Conservation (phyloP, 1,140 invertebrate species). For the Saccostrea cuccullata region DNA sequence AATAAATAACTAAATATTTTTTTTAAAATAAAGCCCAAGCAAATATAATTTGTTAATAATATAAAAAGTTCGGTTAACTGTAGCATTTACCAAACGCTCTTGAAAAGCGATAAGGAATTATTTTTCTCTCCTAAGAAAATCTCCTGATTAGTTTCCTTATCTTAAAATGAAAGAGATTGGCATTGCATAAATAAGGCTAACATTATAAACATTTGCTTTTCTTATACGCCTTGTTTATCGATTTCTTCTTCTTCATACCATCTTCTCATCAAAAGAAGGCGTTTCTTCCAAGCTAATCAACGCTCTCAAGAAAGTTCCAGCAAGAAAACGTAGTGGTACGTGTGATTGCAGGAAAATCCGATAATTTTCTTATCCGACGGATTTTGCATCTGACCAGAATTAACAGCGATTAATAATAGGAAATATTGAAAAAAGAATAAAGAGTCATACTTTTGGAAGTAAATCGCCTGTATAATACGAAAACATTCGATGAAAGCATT, state of each 20-base stretch:
- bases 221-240: neutral
- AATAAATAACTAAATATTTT: no score
- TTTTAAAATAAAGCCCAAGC: no score
- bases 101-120: no score
- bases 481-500: slow-evolving; percentile 1
- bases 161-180: neutral
- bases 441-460: neutral
- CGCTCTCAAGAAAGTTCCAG: neutral
- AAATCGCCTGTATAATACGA: neutral
- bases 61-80: no score
- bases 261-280: slow-evolving; percentile 6
- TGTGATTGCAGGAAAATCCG: no score
- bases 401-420: neutral
- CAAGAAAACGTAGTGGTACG: neutral
- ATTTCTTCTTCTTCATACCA: slow-evolving; percentile 1
- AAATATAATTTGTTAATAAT: no score
- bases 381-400: neutral
- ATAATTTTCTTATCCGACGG: neutral
- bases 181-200: neutral
- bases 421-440: neutral
- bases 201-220: neutral
- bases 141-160: neutral
- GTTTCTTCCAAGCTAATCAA: slow-evolving; percentile 14
- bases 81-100: no score
- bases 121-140: no score